Conservation (phyloP, 1,140 invertebrate genomes). For the Linepithema humile region DNA sequence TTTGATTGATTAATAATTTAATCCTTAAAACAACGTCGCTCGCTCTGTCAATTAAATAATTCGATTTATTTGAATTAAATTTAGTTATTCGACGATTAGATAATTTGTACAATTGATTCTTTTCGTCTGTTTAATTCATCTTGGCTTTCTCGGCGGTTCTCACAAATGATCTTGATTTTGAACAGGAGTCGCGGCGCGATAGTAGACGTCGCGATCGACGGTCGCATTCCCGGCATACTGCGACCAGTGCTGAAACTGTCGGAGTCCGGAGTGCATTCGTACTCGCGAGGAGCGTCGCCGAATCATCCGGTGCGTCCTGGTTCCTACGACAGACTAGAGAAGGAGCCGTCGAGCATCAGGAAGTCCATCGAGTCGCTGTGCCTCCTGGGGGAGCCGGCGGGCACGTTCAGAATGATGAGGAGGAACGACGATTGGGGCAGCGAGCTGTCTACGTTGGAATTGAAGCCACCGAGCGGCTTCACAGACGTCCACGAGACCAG, state of each 20-base stretch:
- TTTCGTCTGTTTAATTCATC: neutral
- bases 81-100: no score
- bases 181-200: constrained; percentile 77
- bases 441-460: constrained; percentile 81
- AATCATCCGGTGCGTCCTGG: constrained; percentile 71
- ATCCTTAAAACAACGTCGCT: no score
- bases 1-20: no score
- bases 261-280: constrained; percentile 78
- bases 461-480: constrained; percentile 82
- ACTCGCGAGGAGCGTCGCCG: constrained; percentile 78
- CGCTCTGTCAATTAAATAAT: no score
- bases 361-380: constrained; percentile 80
- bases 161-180: neutral
- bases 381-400: constrained; percentile 72
- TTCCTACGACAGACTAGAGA: constrained; percentile 69
- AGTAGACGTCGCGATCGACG: constrained; percentile 76
- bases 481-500: constrained; percentile 82
- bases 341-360: constrained; percentile 70
- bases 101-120: no score
- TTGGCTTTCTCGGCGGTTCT: neutral
- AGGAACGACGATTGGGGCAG: constrained; percentile 77
- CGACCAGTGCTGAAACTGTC: constrained; percentile 77
- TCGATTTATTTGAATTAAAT: no score
- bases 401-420: constrained; percentile 68
- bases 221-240: constrained; percentile 73